Evolutionary conservation across 2,113 vertebrate genomes (phyloP).

Genomic region (Psilopsiagon aymara): DNA sequence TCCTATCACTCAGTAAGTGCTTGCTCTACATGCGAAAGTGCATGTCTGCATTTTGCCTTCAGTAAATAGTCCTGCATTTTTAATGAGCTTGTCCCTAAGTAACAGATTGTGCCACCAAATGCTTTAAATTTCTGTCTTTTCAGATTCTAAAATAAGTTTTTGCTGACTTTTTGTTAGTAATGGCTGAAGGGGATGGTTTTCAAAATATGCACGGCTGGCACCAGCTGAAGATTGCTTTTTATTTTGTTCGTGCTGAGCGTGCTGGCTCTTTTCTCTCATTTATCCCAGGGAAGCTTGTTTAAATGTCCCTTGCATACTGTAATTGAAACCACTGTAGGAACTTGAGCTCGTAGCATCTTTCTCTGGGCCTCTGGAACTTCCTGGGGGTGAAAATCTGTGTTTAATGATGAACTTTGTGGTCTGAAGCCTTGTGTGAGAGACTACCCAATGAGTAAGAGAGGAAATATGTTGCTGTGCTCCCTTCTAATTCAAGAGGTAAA

Average conservation of each 20-base stretch:
- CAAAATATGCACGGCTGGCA: conserved; percentile 51
- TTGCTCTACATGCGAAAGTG: conserved; percentile 50
- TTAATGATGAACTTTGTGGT: conserved; percentile 37
- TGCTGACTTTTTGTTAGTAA: conserved; percentile 61
- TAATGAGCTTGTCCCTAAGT: conserved; percentile 39
- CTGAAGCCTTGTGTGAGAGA: background rate
- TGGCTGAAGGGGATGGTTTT: conserved; percentile 38
- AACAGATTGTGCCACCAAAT: conserved; percentile 6
- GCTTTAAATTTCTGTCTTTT: conserved; percentile 42
- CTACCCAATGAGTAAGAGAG: background rate
- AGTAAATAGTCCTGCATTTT: conserved; percentile 45
- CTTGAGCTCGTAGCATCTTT: conserved; percentile 22
- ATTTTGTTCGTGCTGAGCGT: conserved; percentile 18
- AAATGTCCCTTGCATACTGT: conserved; percentile 7
- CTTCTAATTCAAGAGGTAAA: conserved; percentile 23
- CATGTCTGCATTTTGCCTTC: conserved; percentile 53
- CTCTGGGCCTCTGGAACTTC: conserved; percentile 33
- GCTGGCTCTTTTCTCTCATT: conserved; percentile 36
- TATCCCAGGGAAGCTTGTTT: conserved; percentile 24
- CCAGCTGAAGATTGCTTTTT: conserved; percentile 42
- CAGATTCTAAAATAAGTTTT: conserved; percentile 53
- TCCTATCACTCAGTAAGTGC: background rate
- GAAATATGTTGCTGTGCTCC: background rate
- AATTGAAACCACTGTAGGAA: conserved; percentile 24
- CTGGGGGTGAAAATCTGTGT: conserved; percentile 5